These are phyloP conservation scores for Calcarius ornatus DNA, from an alignment of 2,113 vertebrate species.

Conservation along the genomic window DNA sequence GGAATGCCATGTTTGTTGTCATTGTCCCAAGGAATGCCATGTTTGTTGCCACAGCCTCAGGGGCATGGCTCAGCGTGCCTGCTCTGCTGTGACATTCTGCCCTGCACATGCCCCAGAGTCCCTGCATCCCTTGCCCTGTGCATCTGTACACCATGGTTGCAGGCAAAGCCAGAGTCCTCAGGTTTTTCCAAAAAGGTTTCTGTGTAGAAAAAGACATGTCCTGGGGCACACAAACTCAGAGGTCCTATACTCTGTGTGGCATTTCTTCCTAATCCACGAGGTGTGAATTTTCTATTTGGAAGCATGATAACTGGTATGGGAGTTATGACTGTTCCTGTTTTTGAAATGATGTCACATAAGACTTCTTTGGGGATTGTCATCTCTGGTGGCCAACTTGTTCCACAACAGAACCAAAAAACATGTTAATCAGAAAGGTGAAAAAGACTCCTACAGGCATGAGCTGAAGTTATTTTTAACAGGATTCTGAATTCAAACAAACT, in stretches of 20 bases:
- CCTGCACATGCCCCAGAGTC: not conserved
- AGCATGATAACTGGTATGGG: not conserved
- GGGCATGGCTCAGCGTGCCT: accelerated
- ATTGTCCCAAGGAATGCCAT: not conserved
- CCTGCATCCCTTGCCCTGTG: not conserved
- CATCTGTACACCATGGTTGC: not conserved
- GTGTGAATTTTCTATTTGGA: not conserved
- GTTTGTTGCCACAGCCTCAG: not conserved
- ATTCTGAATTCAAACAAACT: not conserved
- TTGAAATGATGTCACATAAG: not conserved
- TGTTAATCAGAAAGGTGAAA: not conserved
- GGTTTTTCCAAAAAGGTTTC: not conserved
- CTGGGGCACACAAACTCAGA: not conserved
- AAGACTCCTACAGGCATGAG: not conserved
- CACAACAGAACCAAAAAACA: not conserved
- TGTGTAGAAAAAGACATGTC: not conserved
- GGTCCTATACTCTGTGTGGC: not conserved
- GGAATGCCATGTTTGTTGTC: accelerated
- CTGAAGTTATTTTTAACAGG: not conserved
- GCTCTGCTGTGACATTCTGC: not conserved
- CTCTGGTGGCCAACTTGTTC: not conserved
- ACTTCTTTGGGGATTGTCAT: not conserved
- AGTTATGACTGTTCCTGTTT: not conserved
- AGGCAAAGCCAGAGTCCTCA: not conserved
- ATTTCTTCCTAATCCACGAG: not conserved